A percentile compares a stretch with the other conserved stretches of the same genome.
These are phyloP conservation scores for Pandemis corylana DNA, from an alignment of 2,888 invertebrate species.

Conservation along the genomic window DNA sequence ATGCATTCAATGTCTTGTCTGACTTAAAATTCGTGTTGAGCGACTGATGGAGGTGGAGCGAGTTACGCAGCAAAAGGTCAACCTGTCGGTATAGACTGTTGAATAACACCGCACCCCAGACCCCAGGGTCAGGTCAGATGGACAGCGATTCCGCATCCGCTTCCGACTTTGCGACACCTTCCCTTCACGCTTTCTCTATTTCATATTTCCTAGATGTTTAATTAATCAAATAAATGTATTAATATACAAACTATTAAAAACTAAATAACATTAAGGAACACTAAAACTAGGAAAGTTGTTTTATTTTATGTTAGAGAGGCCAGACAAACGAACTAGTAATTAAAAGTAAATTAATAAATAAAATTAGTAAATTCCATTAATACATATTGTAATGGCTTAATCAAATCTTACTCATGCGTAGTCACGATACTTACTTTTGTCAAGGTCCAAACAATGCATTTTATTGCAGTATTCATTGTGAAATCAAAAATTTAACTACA, in stretches of 20 bases:
- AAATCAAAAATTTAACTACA: background rate
- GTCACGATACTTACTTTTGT: slow-evolving; percentile 48
- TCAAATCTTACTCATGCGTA: slow-evolving; percentile 48
- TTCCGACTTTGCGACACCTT: slow-evolving; percentile 66
- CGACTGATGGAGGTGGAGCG: slow-evolving; percentile 18
- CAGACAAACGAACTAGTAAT: no score
- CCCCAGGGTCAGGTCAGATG: slow-evolving; percentile 71
- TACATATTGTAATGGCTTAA: slow-evolving; percentile 40
- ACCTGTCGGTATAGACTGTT: slow-evolving; percentile 71
- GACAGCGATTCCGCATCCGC: slow-evolving; percentile 74
- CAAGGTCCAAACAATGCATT: background rate
- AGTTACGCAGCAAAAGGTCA: slow-evolving; percentile 64
- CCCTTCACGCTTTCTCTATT: slow-evolving; percentile 70
- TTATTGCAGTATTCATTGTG: background rate
- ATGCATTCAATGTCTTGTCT: slow-evolving; percentile 11
- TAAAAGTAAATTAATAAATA: no score
- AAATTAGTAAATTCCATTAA: slow-evolving; percentile 12
- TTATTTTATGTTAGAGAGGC: no score
- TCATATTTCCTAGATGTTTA: slow-evolving; percentile 60
- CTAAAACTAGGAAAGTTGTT: no score
- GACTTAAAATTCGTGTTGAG: slow-evolving; percentile 19
- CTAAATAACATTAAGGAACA: no score
- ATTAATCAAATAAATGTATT: slow-evolving; percentile 13
- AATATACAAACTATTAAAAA: no score
- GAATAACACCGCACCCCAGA: slow-evolving; percentile 66